Evolutionary conservation across 2,113 vertebrate species (phyloP).

Genomic region (Actenoides hombroni): DNA sequence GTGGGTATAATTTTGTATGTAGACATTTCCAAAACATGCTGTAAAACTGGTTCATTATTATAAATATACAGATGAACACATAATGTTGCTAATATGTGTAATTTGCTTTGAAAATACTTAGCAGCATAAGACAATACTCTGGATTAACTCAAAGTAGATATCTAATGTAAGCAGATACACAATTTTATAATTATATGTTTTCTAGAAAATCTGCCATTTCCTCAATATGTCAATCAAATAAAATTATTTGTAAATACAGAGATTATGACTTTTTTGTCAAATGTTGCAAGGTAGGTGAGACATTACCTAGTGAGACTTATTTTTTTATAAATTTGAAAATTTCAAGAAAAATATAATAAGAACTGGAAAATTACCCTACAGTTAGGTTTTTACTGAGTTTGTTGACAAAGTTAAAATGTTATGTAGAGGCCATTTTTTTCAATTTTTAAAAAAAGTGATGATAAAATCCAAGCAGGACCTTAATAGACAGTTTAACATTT

Average conservation of each 20-base stretch:
- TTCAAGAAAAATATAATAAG: neutral
- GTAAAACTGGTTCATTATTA: neutral
- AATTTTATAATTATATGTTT: neutral
- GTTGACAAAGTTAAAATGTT: neutral
- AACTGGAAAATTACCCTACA: neutral
- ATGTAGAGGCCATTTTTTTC: fast-evolving
- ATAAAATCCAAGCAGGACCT: neutral
- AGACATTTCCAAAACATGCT: neutral
- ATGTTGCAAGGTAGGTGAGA: fast-evolving
- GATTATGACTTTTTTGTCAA: neutral
- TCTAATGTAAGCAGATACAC: fast-evolving
- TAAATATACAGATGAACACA: neutral
- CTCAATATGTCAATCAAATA: neutral
- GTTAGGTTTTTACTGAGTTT: neutral
- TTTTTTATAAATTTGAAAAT: neutral
- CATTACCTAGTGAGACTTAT: neutral
- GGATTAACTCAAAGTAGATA: neutral
- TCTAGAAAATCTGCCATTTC: neutral
- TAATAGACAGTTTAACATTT: neutral
- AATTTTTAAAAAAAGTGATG: neutral
- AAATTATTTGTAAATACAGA: neutral
- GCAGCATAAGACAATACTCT: neutral
- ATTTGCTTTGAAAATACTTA: neutral
- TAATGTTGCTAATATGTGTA: neutral
- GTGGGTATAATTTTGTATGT: neutral